Evolutionary conservation across 2,888 invertebrate genomes (phyloP), one percentile per base, ranked within the genome.

Genomic region (Cristatella mucedo): DNA sequence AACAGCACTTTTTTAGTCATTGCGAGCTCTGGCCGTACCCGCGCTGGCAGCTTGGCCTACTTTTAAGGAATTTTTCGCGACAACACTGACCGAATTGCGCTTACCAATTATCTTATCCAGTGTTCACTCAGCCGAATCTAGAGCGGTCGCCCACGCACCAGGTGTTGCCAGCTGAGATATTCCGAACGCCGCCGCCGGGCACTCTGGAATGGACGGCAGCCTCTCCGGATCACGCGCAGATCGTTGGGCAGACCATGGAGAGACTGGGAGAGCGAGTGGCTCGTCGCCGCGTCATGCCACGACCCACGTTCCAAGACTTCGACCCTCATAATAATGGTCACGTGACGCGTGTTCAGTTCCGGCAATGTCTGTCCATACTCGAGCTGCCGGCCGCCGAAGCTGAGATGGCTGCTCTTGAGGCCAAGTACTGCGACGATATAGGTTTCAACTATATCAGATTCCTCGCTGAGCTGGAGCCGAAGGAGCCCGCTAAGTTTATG

Each of bases 291-390:
- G 53, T 63, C 6, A 55, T 62, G 4, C 50, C 54, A 33, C 57
- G 59, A 45, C 63, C 63, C 29, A 53, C 54, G 9, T 64, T 66
- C 45, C 57, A 59, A 43, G 63, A 63, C 40, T 66, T 66, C 54
- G 66, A 66, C 44, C 63, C 64, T 42, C 60, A 63, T 46, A 65
- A 64, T 48, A 61, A 59, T 48, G 61, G 62, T 26, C 61, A 64
- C 46, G 55, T 66, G 26, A 64, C 61, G 1, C 47, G 52, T 11
- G 41, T 50, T 3, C 61, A 65, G 50, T 66, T 66, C 53, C 53
- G 59, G 5, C 64, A 64, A 43, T 56, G 56, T 38, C 49, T 65
- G 46, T 59, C 55, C 4, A 61, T 61, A 50, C 43, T 63, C 20
- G 58, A 61, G 31, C 50, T 65, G 11, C 53, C 55, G 31, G 46